Percentiles rank a stretch among this genome's conserved stretches.
phyloP scores from a whole-genome alignment of 2,888 invertebrate genomes.

The Acholoe squamosa region DNA sequence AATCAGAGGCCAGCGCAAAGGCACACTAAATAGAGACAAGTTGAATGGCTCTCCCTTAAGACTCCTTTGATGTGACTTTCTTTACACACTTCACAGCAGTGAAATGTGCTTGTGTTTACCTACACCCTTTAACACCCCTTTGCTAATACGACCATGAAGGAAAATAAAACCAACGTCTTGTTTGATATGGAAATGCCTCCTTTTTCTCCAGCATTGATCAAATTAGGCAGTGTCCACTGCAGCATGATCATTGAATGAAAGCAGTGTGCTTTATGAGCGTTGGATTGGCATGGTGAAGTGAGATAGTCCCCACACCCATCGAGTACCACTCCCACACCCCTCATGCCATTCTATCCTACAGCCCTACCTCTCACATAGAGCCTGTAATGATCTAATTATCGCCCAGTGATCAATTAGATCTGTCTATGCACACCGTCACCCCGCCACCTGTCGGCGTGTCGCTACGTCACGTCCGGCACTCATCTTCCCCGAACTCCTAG shows the following conservation, averaged over 20 bases:
- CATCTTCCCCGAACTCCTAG: neutral
- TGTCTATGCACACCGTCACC: neutral
- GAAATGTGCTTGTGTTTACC: neutral
- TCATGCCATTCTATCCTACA: neutral
- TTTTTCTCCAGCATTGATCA: neutral
- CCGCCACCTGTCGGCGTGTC: neutral
- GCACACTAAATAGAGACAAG: too few species aligned
- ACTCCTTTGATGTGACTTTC: neutral
- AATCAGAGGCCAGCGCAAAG: too few species aligned
- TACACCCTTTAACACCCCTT: neutral
- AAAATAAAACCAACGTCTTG: neutral
- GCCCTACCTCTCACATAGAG: too few species aligned
- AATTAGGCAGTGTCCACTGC: neutral
- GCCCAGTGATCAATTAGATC: neutral
- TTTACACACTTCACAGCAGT: neutral
- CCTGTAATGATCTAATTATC: constrained; percentile 6
- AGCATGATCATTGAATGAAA: neutral
- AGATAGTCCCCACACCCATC: neutral
- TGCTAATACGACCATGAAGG: neutral
- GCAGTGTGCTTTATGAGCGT: neutral
- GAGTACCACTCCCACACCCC: neutral
- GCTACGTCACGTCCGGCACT: constrained; percentile 8
- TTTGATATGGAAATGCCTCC: neutral
- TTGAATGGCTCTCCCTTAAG: too few species aligned
- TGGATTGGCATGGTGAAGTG: neutral